Evolutionary conservation across 2,888 invertebrate species (phyloP).

Genomic region (Plagiodera versicolora): DNA sequence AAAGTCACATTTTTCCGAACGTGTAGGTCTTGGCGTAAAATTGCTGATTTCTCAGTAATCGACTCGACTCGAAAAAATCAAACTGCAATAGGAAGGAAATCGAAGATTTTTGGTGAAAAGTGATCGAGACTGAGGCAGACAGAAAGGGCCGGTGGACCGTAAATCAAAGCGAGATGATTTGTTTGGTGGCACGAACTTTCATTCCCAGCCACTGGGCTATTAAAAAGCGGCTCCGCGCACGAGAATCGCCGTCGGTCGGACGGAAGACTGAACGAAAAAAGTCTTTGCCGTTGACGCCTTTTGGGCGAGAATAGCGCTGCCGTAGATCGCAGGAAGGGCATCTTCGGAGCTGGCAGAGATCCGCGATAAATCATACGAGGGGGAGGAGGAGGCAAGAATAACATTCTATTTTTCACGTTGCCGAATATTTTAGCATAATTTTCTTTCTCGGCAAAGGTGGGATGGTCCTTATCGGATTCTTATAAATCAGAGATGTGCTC

Average conservation of each 20-base stretch:
- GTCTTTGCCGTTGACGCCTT: not conserved
- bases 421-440: conserved; percentile 35
- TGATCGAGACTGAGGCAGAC: conserved; percentile 26
- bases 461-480: conserved; percentile 31
- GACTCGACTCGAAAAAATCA: no score
- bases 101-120: conserved; percentile 28
- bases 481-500: conserved; percentile 32
- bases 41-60: no score
- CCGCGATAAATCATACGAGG: conserved; percentile 8
- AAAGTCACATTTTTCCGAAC: no score
- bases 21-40: no score
- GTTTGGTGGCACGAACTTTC: conserved; percentile 32
- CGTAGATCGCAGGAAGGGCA: not conserved
- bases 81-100: no score
- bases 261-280: not conserved
- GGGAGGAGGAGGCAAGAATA: conserved; percentile 16
- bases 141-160: conserved; percentile 22
- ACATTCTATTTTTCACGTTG: conserved; percentile 27
- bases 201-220: conserved; percentile 31
- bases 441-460: conserved; percentile 23
- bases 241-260: not conserved
- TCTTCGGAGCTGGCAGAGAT: not conserved
- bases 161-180: conserved; percentile 33
- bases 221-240: conserved; percentile 17
- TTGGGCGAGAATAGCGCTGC: not conserved